Percentiles rank a stretch among this genome's conserved stretches.
Conservation (phyloP, 1,140 invertebrate genomes). For the Caerostris extrusa region DNA sequence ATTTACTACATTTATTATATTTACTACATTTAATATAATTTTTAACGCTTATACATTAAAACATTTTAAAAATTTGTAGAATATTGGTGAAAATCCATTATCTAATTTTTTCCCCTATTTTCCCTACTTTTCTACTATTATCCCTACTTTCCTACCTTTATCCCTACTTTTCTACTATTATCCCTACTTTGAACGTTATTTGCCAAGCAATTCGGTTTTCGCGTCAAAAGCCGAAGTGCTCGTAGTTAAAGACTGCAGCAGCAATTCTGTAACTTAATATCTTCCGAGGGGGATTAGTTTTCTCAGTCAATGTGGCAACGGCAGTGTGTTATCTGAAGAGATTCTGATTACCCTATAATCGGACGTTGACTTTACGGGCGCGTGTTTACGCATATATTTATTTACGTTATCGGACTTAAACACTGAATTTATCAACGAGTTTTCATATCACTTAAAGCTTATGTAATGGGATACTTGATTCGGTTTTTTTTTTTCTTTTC, state of each 20-base stretch:
- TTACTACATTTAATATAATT: no score
- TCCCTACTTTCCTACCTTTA: no score
- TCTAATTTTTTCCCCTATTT: no score
- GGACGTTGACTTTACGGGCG: constrained; percentile 5
- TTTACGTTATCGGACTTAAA: constrained; percentile 47
- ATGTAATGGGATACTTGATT: neutral
- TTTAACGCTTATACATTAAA: no score
- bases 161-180: no score
- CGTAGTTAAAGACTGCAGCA: neutral
- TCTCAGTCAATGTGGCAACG: neutral
- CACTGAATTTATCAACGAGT: neutral
- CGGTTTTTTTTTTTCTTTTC: no score
- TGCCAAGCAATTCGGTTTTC: no score
- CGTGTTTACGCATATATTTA: constrained; percentile 35
- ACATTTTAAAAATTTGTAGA: no score
- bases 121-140: no score
- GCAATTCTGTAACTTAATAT: constrained; percentile 33
- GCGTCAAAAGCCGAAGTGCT: neutral
- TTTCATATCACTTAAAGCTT: neutral
- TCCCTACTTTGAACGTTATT: no score
- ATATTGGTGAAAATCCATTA: no score
- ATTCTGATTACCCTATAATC: constrained; percentile 45
- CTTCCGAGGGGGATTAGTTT: neutral
- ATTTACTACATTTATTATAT: no score
- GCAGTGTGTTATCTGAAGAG: neutral